These are phyloP conservation scores for Leptonema lineaticorne DNA, from an alignment of 1,140 invertebrate species.

Conservation along the genomic window DNA sequence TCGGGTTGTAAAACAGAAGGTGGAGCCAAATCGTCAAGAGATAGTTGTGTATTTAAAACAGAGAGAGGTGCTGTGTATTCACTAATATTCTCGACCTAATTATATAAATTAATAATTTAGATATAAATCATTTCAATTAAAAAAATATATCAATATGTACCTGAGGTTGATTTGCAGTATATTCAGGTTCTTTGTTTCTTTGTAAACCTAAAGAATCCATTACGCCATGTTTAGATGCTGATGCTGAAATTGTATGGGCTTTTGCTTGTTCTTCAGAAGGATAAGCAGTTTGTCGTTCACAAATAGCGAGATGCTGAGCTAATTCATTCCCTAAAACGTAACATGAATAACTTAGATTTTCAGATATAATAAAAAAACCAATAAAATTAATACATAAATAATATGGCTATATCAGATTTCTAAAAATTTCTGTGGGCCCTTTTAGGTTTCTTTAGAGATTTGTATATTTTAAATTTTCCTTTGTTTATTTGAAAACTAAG, in stretches of 20 bases:
- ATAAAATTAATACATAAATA: slow-evolving; percentile 12
- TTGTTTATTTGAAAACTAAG: slow-evolving; percentile 40
- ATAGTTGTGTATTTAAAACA: slow-evolving; percentile 54
- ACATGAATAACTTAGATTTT: background rate
- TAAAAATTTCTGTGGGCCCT: too few species aligned
- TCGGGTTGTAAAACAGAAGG: slow-evolving; percentile 52
- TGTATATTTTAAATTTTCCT: background rate
- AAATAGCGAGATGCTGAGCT: slow-evolving; percentile 64
- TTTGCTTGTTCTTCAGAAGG: slow-evolving; percentile 58
- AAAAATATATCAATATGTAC: slow-evolving; percentile 16
- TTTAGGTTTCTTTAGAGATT: background rate
- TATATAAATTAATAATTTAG: background rate
- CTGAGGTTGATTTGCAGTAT: slow-evolving; percentile 9
- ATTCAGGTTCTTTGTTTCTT: slow-evolving; percentile 37
- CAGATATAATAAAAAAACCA: background rate
- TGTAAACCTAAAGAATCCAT: slow-evolving; percentile 40
- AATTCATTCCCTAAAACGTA: slow-evolving; percentile 57
- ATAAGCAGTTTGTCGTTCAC: slow-evolving; percentile 65
- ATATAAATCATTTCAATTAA: background rate
- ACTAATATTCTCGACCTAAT: slow-evolving; percentile 42
- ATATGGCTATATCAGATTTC: too few species aligned
- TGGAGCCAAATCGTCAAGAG: slow-evolving; percentile 53
- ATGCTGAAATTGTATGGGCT: slow-evolving; percentile 53
- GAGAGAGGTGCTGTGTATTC: slow-evolving; percentile 49
- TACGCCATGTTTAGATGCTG: slow-evolving; percentile 36